Evolutionary conservation across 2,797 vertebrate species (phyloP), one percentile per base, ranked within the genome.

Genomic region (Naso thynnoides): DNA sequence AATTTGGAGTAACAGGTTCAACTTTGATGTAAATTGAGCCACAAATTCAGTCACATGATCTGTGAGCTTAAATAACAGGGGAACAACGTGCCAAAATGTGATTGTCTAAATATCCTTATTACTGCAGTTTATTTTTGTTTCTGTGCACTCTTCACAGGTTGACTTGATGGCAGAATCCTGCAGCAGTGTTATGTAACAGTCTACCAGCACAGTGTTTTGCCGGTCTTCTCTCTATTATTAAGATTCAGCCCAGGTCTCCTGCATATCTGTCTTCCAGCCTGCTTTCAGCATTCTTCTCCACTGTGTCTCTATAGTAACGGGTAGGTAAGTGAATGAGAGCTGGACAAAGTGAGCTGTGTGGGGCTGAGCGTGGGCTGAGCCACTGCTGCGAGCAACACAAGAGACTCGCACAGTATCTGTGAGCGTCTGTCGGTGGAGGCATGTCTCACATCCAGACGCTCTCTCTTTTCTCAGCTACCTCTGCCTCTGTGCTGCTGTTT

Each of bases 281-380:
- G 76, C 66, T 81, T 84, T 81, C 85, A 86, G 87, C 91, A 86
- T 90, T 92, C 87, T 84, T 87, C 76, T 71, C 82, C 19, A 18
- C 87, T 38, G 71, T 36, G 92, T 95, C 89, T 86, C 93, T 91
- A 94, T 94, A 92, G 94, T 88, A 94, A 95, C 93, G 29, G 73
- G 70, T 82, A 85, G 86, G 88, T 90, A 75, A 85, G 86, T 91
- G 84, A 91, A 91, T 83, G 86, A 85, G 87, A 88, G 85, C 82
- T 65, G 79, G 78, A 90, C 86, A 88, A 56, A 84, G 73, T 79
- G 82, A 81, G 81, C 84, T 69, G 70, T 87, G 77, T 71, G 72
- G 70, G 68, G 80, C 76, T 57, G 73, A 74, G 84, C 65, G 86
- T 90, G 87, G 88, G 87, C 62, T 82, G 78, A 76, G 77, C 71